These are phyloP conservation scores for Ctenoplectra terminalis DNA, from an alignment of 1,140 invertebrate genomes.

Conservation along the genomic window DNA sequence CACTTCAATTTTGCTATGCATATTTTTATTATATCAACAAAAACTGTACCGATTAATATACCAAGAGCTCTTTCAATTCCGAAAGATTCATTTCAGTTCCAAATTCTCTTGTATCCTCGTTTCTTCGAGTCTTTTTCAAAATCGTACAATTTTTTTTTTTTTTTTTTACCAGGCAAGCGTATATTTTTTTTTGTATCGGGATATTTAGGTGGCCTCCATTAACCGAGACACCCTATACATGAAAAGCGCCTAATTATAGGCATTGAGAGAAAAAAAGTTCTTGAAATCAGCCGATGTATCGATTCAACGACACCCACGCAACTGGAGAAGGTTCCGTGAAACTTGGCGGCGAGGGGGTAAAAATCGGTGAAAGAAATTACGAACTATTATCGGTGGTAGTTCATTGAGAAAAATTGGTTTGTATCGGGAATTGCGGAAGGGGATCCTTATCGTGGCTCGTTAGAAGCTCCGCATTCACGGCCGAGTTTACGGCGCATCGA, in stretches of 20 bases:
- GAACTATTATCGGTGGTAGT: conserved; percentile 3
- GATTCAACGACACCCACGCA: neutral
- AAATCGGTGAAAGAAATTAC: conserved; percentile 52
- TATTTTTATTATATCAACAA: too few species aligned
- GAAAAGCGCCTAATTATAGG: neutral
- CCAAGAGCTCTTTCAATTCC: too few species aligned
- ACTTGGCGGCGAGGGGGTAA: neutral
- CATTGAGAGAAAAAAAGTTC: neutral
- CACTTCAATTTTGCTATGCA: too few species aligned
- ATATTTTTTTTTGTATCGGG: too few species aligned
- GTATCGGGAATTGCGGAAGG: conserved; percentile 31
- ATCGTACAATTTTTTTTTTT: too few species aligned
- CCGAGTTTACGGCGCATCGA: conserved; percentile 42
- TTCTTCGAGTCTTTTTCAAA: too few species aligned
- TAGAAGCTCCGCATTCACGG: conserved; percentile 30
- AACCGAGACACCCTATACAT: too few species aligned
- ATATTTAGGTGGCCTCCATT: too few species aligned
- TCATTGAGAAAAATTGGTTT: conserved; percentile 43
- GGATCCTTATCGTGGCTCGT: conserved; percentile 35
- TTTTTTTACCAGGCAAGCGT: too few species aligned
- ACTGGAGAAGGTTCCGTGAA: neutral
- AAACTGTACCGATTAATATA: too few species aligned
- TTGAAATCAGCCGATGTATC: neutral
- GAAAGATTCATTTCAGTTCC: too few species aligned
- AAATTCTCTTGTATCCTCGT: too few species aligned